A percentile compares a stretch with the other conserved stretches of the same genome.
These are phyloP conservation scores for Trisateles emortualis DNA, from an alignment of 2,888 invertebrate genomes.

Conservation along the genomic window DNA sequence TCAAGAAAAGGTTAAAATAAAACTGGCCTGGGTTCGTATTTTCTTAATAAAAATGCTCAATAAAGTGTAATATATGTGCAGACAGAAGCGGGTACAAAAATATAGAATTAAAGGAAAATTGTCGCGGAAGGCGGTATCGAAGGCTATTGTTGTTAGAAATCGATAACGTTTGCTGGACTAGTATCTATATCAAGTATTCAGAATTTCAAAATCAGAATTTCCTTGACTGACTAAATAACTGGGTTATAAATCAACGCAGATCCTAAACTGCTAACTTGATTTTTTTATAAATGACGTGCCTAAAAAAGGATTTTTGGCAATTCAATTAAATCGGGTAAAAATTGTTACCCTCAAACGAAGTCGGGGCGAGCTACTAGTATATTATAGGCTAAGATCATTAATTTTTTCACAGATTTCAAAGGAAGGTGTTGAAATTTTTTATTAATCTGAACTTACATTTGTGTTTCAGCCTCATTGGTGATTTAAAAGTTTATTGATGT, in stretches of 20 bases:
- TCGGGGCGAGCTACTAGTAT: too few species aligned
- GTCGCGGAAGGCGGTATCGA: slow-evolving; percentile 51
- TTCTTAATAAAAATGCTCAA: too few species aligned
- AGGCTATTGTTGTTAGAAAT: slow-evolving; percentile 59
- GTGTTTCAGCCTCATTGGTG: background rate
- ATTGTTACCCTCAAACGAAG: too few species aligned
- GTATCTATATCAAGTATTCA: background rate
- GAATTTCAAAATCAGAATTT: background rate
- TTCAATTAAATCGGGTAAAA: too few species aligned
- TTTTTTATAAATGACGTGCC: too few species aligned
- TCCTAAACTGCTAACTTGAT: too few species aligned
- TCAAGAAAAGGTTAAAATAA: background rate
- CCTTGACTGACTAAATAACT: too few species aligned
- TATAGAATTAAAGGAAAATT: slow-evolving; percentile 43
- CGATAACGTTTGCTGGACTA: slow-evolving; percentile 47
- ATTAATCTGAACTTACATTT: background rate
- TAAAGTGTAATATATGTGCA: background rate
- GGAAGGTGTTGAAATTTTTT: background rate
- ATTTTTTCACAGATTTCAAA: background rate
- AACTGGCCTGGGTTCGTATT: background rate
- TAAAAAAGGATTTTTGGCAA: too few species aligned
- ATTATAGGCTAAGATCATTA: too few species aligned
- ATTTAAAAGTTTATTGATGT: background rate
- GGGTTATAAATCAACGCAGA: too few species aligned
- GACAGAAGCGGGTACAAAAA: background rate